These are phyloP conservation scores for Drosophila orena DNA, from an alignment of 1,140 invertebrate genomes.

Conservation along the genomic window DNA sequence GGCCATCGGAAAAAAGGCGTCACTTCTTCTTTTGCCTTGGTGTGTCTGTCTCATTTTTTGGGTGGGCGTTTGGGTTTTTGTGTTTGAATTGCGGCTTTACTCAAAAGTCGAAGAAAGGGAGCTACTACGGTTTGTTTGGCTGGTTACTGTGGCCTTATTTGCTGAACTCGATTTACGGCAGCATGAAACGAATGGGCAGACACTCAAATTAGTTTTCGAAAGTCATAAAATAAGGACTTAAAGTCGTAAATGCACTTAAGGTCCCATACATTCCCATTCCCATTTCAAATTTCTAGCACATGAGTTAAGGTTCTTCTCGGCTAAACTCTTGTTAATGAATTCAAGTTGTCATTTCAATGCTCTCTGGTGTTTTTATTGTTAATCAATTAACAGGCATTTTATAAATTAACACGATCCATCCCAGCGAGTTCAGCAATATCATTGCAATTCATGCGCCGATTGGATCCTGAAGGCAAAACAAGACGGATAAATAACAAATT, in stretches of 20 bases:
- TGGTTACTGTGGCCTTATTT: conserved; percentile 65
- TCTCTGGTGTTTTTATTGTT: conserved; percentile 24
- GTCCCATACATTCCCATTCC: too few species aligned
- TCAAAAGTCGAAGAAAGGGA: not conserved
- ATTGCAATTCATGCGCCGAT: conserved; percentile 32
- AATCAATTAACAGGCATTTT: conserved; percentile 1
- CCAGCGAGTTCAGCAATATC: conserved; percentile 29
- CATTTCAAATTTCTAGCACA: too few species aligned
- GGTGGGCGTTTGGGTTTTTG: conserved; percentile 41
- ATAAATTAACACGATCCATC: conserved; percentile 14
- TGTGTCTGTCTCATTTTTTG: conserved; percentile 5
- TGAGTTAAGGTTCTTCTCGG: not conserved
- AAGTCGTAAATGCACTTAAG: not conserved
- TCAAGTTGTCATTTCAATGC: conserved; percentile 28
- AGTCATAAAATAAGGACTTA: conserved; percentile 63
- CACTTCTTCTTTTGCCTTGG: conserved; percentile 8
- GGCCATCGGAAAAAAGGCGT: conserved; percentile 51
- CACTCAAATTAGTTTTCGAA: conserved; percentile 44
- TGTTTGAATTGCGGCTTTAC: conserved; percentile 43
- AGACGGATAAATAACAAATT: too few species aligned
- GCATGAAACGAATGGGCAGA: conserved; percentile 14
- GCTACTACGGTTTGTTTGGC: conserved; percentile 46
- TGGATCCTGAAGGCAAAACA: not conserved
- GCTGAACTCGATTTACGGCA: conserved; percentile 66
- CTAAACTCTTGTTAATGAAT: not conserved